Base-by-base conservation (phyloP, 2,888 invertebrate genomes). In the Polymixis flavicincta region DNA sequence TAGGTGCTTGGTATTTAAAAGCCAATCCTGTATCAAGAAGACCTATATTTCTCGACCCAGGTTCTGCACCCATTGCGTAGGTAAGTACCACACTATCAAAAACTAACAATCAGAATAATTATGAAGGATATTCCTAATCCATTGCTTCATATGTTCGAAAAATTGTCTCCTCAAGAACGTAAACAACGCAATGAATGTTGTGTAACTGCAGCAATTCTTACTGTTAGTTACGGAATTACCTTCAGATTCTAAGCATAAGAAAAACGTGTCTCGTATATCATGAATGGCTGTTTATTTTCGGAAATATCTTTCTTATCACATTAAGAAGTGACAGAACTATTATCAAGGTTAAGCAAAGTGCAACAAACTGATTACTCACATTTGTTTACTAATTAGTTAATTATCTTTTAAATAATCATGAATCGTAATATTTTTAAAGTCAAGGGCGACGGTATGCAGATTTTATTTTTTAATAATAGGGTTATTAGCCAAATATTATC, bases 271-370 rank as follows among this genome's bases (percentile, higher is more conserved):
- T 63, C 25, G 13, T 45, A 1, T n/a, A n/a, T n/a, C n/a, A n/a
- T n/a, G n/a, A n/a, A 55, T 54, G 48, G 60, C 71, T 66, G 25
- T 60, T 61, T 77, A 71, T 61, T 63, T 78, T 78, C 28, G 13
- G 13, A 28, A 54, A 54, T 60, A 48, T 52, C 50, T 54, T 32
- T 45, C 32, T 28, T 73, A 79, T 73, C 74, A 28, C 32, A 57
- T 32, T 9, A 50, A 63, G 48, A 68, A 68, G 1, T 48, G 48
- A 14, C 28, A 52, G 14, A 14, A 28, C 8, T 57, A 55, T 55
- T 32, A 11, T 19, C 52, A 82, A 81, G 82, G 82, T 82, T 82
- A 72, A 14, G 55, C n/a, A 74, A 66, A 82, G 78, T 74, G 68
- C 74, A 82, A 79, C 50, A 75, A 69, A 74, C 82, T 74, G 65